These are phyloP conservation scores for Scrobipalpa atriplicella DNA, from an alignment of 2,888 invertebrate species.

Conservation along the genomic window DNA sequence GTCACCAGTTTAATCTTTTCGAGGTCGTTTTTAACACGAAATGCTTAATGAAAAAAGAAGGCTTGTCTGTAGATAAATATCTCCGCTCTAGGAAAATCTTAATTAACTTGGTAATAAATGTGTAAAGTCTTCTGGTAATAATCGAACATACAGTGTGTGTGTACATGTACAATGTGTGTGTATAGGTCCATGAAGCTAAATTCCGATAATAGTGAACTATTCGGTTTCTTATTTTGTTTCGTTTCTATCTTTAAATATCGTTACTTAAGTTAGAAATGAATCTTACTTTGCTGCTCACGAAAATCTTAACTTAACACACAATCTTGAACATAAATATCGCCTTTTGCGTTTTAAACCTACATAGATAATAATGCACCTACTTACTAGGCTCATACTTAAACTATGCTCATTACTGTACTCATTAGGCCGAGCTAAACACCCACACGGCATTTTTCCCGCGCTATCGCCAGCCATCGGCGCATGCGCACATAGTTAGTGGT, in stretches of 20 bases:
- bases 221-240: too few species aligned
- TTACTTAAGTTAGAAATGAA: too few species aligned
- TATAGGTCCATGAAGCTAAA: too few species aligned
- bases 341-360: not conserved
- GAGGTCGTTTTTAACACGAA: slow-evolving; percentile 31
- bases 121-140: too few species aligned
- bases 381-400: not conserved
- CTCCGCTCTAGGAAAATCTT: slow-evolving; percentile 5
- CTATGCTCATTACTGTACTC: not conserved
- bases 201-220: too few species aligned
- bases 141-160: too few species aligned
- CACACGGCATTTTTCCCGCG: slow-evolving; percentile 42
- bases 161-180: too few species aligned
- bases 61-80: not conserved
- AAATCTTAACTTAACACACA: too few species aligned
- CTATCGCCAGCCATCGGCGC: slow-evolving; percentile 50
- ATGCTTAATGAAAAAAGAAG: not conserved
- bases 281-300: too few species aligned
- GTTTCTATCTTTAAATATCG: too few species aligned
- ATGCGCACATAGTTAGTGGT: slow-evolving; percentile 48
- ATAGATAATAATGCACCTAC: not conserved
- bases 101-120: not conserved
- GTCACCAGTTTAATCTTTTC: slow-evolving; percentile 43
- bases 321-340: not conserved
- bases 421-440: slow-evolving; percentile 22